Evolutionary conservation across 2,888 invertebrate genomes (phyloP).

Genomic region (Amblyjoppa proteus): DNA sequence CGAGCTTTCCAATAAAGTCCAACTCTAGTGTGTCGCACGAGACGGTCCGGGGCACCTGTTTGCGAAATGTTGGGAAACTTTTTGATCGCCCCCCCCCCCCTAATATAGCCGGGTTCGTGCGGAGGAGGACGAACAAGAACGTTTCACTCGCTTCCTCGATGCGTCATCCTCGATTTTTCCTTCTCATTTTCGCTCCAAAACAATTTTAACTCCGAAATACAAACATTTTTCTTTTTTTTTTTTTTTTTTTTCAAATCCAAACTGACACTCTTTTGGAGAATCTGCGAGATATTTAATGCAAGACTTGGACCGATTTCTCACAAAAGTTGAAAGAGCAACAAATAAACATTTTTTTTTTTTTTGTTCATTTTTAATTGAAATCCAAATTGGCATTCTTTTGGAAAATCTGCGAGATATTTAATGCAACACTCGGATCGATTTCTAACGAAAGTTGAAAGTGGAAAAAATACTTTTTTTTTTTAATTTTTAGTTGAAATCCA

Average conservation of each 20-base stretch:
- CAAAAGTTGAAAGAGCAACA: no score
- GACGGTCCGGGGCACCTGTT: slow-evolving; percentile 54
- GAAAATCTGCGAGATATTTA: not conserved
- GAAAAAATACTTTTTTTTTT: not conserved
- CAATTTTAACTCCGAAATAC: not conserved
- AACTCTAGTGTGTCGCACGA: slow-evolving; percentile 10
- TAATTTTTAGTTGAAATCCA: not conserved
- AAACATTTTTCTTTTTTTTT: not conserved
- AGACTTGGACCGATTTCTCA: no score
- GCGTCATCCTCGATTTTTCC: slow-evolving; percentile 2
- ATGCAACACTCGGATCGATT: not conserved
- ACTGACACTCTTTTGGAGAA: not conserved
- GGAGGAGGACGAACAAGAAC: slow-evolving; percentile 6
- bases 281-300: not conserved
- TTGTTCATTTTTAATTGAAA: no score
- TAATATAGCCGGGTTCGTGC: no score
- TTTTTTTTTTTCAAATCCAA: not conserved
- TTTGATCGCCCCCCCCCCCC: slow-evolving; percentile 8
- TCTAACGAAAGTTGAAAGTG: slow-evolving; percentile 10
- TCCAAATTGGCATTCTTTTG: no score
- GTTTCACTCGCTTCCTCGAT: not conserved
- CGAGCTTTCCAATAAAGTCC: slow-evolving; percentile 53
- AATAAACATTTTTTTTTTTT: not conserved
- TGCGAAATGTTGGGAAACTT: slow-evolving; percentile 58
- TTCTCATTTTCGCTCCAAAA: slow-evolving; percentile 11